Evolutionary conservation across 2,888 invertebrate genomes (phyloP).

Genomic region (Euclidia mi): DNA sequence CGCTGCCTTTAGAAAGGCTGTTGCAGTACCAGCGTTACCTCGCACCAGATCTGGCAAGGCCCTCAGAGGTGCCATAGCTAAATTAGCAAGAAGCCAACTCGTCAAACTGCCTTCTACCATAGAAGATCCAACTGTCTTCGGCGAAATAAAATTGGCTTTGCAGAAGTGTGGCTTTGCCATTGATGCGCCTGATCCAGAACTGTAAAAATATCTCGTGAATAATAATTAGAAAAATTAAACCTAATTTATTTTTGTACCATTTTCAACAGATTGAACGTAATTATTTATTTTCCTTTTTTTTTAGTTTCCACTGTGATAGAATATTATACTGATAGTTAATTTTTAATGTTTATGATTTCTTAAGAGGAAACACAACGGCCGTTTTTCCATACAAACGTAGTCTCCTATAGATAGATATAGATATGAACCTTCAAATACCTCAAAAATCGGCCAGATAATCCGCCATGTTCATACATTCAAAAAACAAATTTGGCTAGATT

Average conservation of each 20-base stretch:
- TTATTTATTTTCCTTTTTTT: not conserved
- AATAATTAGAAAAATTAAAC: conserved; percentile 6
- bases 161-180: conserved; percentile 94
- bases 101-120: conserved; percentile 96
- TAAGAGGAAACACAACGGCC: no score
- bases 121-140: conserved; percentile 96
- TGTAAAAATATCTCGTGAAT: conserved; percentile 60
- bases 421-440: no score
- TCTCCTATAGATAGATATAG: no score
- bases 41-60: conserved; percentile 94
- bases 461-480: no score
- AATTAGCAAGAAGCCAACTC: conserved; percentile 94
- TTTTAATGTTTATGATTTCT: conserved; percentile 14
- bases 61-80: conserved; percentile 95
- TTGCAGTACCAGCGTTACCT: conserved; percentile 95
- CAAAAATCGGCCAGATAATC: no score
- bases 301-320: conserved; percentile 43
- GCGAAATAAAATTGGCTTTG: conserved; percentile 93
- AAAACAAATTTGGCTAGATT: no score
- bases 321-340: conserved; percentile 18
- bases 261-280: conserved; percentile 3
- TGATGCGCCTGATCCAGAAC: conserved; percentile 92
- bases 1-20: conserved; percentile 95
- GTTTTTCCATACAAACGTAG: no score
- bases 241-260: not conserved